Conservation (phyloP, 2,888 invertebrate species). For the Chrysolina oricalcia region DNA sequence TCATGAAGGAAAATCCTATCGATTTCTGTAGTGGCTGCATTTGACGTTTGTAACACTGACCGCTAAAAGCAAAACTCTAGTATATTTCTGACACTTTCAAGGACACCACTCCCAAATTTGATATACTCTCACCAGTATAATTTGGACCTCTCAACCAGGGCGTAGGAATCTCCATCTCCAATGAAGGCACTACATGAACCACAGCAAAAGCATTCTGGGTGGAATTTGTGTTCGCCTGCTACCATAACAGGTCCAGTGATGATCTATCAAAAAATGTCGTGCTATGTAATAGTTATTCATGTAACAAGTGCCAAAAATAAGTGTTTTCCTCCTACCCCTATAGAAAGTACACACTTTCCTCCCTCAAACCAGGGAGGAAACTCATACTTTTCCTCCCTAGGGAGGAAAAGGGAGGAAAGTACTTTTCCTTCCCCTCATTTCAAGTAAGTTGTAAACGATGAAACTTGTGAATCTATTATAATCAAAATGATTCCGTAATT, state of each 20-base stretch:
- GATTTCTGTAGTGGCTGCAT: slow-evolving; percentile 78
- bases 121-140: slow-evolving; percentile 82
- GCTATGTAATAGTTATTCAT: no score
- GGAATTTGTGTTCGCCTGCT: slow-evolving; percentile 95
- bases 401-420: no score
- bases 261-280: slow-evolving; percentile 65
- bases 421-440: no score
- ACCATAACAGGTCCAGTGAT: slow-evolving; percentile 95
- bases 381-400: no score
- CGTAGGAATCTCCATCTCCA: slow-evolving; percentile 94
- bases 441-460: no score
- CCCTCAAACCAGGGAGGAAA: no score
- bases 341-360: no score
- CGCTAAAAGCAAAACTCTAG: slow-evolving; percentile 72
- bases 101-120: neutral
- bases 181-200: slow-evolving; percentile 86
- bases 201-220: slow-evolving; percentile 96
- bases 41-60: slow-evolving; percentile 83
- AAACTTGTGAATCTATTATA: no score
- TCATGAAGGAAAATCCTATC: slow-evolving; percentile 69
- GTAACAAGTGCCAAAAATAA: no score
- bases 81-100: neutral
- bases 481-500: no score
- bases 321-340: no score
- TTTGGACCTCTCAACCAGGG: slow-evolving; percentile 90